Evolutionary conservation across 2,888 invertebrate species (phyloP).

Genomic region (Polydrusus cervinus): DNA sequence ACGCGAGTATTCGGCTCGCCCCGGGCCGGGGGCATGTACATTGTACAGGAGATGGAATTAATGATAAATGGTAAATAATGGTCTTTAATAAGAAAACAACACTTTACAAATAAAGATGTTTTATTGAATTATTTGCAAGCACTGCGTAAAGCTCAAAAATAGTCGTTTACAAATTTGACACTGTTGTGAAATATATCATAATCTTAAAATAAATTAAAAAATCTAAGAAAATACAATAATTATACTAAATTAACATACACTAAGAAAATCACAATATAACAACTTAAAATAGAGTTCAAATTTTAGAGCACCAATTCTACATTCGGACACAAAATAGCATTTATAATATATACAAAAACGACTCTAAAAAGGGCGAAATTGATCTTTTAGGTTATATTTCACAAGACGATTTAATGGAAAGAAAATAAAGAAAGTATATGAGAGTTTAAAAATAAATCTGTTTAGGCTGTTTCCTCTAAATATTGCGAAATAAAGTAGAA

Average conservation of each 20-base stretch:
- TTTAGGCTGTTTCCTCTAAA: no score
- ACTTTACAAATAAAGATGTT: conserved; percentile 28
- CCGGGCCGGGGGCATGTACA: no score
- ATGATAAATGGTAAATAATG: no score
- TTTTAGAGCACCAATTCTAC: conserved; percentile 69
- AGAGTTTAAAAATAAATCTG: neutral
- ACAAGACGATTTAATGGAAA: neutral
- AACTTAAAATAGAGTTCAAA: conserved; percentile 63
- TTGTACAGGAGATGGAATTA: no score
- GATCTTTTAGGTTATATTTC: neutral
- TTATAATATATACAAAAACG: conserved; percentile 37
- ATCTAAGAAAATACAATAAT: conserved; percentile 64
- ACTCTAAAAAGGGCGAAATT: conserved; percentile 15
- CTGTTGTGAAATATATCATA: conserved; percentile 60
- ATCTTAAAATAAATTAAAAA: conserved; percentile 63
- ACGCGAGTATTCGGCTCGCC: no score
- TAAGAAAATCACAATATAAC: conserved; percentile 70
- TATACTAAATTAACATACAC: conserved; percentile 64
- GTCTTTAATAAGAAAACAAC: conserved; percentile 20
- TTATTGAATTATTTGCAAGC: conserved; percentile 61
- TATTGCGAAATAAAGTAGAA: no score
- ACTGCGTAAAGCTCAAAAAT: conserved; percentile 69
- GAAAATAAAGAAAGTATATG: neutral
- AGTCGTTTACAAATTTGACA: conserved; percentile 64
- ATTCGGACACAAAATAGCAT: conserved; percentile 27